A percentile compares a stretch with the other conserved stretches of the same genome.
phyloP scores from a whole-genome alignment of 2,888 invertebrate species.

The Acronicta psi region DNA sequence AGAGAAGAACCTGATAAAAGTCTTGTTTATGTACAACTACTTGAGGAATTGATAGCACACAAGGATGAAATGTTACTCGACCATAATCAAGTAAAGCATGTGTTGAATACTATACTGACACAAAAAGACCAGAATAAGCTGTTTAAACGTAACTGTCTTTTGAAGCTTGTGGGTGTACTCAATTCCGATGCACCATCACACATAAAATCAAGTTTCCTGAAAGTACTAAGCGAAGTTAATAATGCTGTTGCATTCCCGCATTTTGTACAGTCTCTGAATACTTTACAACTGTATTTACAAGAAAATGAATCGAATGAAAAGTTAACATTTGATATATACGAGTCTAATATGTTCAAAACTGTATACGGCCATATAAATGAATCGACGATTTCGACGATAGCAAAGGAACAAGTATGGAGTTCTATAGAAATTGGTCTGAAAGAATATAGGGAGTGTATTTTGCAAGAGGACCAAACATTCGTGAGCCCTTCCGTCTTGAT shows the following conservation, averaged over 20 bases:
- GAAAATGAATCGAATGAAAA: constrained; percentile 64
- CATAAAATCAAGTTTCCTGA: constrained; percentile 83
- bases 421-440: constrained; percentile 88
- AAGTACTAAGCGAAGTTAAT: constrained; percentile 82
- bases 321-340: constrained; percentile 81
- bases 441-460: constrained; percentile 83
- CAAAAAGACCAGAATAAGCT: constrained; percentile 84
- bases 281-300: constrained; percentile 67
- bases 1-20: constrained; percentile 71
- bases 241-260: constrained; percentile 79
- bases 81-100: constrained; percentile 90
- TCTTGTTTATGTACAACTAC: constrained; percentile 78
- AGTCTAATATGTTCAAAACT: constrained; percentile 86
- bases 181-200: constrained; percentile 79
- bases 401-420: constrained; percentile 86
- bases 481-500: constrained; percentile 84
- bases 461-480: constrained; percentile 73
- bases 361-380: constrained; percentile 89
- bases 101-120: constrained; percentile 90
- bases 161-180: constrained; percentile 75
- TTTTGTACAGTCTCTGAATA: constrained; percentile 71
- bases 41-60: constrained; percentile 83
- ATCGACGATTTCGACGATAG: constrained; percentile 78
- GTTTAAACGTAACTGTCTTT: constrained; percentile 77
- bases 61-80: constrained; percentile 91